Evolutionary conservation across 2,797 vertebrate genomes (phyloP).

Genomic region (Xiphorhynchus erythropygius): DNA sequence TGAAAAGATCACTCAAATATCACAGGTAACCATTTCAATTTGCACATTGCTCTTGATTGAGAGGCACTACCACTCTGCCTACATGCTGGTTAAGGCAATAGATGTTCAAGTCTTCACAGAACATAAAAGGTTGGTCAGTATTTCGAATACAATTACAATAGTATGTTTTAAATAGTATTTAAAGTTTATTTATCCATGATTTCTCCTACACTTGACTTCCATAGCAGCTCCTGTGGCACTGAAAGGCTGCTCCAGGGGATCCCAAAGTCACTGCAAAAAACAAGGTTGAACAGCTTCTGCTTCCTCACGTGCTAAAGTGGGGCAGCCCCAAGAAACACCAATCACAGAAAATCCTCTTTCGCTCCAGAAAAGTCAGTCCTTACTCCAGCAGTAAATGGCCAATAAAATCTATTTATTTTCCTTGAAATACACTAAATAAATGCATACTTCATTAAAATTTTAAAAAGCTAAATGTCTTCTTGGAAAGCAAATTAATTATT

Average conservation of each 20-base stretch:
- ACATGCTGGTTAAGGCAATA: not conserved
- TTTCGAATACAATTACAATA: not conserved
- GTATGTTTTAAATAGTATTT: not conserved
- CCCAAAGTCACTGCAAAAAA: not conserved
- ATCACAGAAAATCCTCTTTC: not conserved
- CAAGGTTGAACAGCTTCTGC: not conserved
- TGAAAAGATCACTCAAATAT: not conserved
- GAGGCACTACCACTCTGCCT: not conserved
- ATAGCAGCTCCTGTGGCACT: fast-evolving
- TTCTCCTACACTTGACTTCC: not conserved
- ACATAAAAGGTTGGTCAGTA: not conserved
- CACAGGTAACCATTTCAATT: not conserved
- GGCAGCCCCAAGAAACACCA: not conserved
- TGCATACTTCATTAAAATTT: not conserved
- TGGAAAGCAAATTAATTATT: not conserved
- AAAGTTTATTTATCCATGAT: not conserved
- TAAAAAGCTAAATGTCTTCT: not conserved
- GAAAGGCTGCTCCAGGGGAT: not conserved
- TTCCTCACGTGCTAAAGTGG: not conserved
- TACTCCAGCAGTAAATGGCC: not conserved
- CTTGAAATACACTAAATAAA: not conserved
- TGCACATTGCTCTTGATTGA: not conserved
- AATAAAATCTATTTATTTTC: not conserved
- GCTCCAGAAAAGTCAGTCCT: not conserved
- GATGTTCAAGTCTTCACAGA: not conserved